Evolutionary conservation across 1,140 invertebrate species (phyloP), one percentile per base, ranked within the genome.

Genomic region (Apis cerana): DNA sequence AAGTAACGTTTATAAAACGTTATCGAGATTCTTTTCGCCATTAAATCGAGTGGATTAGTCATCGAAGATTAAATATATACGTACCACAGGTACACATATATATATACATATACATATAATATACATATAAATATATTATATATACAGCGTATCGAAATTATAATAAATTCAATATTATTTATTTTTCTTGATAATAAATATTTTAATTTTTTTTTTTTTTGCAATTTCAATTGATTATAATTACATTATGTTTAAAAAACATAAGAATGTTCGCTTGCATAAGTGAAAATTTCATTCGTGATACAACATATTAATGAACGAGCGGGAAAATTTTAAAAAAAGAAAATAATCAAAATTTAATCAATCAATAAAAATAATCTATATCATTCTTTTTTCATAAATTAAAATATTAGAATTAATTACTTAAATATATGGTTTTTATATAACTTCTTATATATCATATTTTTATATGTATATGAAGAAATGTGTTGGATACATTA

Each of bases 1-100:
- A 43, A 33, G 33, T 33, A 33, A 43, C 33, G 33, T 43, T 43
- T 80, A 69, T 88, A 85, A 88, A 88, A 50, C 50, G 68, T 75
- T 74, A 58, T 59, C 71, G 65, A 84, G 78, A 59, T 78, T 78
- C 52, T 83, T 80, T 74, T 62, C 56, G 69, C 15, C 82, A 85
- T 79, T 85, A 75, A 85, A 67, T 67, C n/a, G 33, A 74, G 72
- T 58, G 75, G 54, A 19, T 76, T 80, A 65, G 62, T 82, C 81
- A 82, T 82, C 81, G 33, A 62, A 33, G 21, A 77, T 77, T 58
- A 8, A 56, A 48, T 33, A 52, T 78, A 67, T 43, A 33, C 56
- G 10, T 48, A 71, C 75, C 52, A 78, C 67, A 71, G 75, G 27
- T 69, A 78, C 17, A 78, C 58, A 21, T 50, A 11, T 10, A 17